Evolutionary conservation across 2,113 vertebrate genomes (phyloP), one percentile per base, ranked within the genome.

Genomic region (Cochlearius cochlearius): DNA sequence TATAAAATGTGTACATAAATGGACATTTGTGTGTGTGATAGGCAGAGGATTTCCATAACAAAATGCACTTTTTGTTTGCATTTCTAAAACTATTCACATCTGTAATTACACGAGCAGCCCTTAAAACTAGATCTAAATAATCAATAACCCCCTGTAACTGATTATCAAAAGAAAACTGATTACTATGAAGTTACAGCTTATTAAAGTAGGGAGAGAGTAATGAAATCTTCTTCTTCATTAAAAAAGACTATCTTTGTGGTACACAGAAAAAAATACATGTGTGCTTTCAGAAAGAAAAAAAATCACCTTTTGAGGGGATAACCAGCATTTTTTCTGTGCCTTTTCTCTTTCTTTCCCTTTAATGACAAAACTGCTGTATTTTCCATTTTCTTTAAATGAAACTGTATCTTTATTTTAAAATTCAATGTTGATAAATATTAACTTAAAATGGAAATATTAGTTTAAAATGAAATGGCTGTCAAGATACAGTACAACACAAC

Each of bases 271-370:
- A 53, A 71, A 69, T 17, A 30, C 4, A 3, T 8, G 2, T 50
- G 18, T 58, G 2, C 3, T 60, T 88, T 79, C 8, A 77, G 64
- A 84, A 49, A 39, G 1, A n/a, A 67, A 50, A n/a, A 15, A 66
- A 34, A 64, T 2, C 26, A 0, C 1, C 1, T 64, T 67, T 22
- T 34, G 0, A 47, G 20, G 5, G 7, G 5, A 36, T 2, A 41
- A 7, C 7, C 25, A 2, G 1, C 18, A 52, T 56, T 74, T 74
- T 80, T 80, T 47, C 10, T 52, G 4, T 60, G 41, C 7, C 7
- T 77, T 81, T 69, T 76, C 25, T 19, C 7, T 74, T 94, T 22
- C 11, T 62, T 74, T 78, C 11, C 12, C 1, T 86, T 74, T 89
- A 27, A n/a, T 43, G 8, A 92, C 1, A 76, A 93, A 84, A 84